phyloP scores from a whole-genome alignment of 2,888 invertebrate species.

The Oxytorus armatus region DNA sequence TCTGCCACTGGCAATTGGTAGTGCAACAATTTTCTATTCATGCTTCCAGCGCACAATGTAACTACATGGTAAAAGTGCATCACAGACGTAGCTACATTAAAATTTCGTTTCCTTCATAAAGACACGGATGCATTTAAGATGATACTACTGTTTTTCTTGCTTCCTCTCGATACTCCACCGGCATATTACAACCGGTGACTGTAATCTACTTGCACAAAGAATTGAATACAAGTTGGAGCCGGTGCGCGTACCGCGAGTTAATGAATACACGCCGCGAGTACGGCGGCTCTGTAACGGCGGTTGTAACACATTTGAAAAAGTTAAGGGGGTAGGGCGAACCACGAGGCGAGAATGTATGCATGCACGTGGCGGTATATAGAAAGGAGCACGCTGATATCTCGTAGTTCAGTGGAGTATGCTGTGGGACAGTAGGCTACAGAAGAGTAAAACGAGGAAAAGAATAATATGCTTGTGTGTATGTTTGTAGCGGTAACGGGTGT shows the following conservation, averaged over 20 bases:
- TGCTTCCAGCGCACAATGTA: no score
- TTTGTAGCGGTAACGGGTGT: slow-evolving; percentile 22
- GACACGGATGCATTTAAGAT: no score
- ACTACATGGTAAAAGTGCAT: no score
- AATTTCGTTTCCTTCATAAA: no score
- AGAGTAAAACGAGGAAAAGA: slow-evolving; percentile 23
- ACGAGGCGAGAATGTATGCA: slow-evolving; percentile 1
- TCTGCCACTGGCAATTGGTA: no score
- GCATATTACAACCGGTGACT: slow-evolving; percentile 12
- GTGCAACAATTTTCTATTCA: no score
- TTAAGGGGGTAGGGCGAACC: slow-evolving; percentile 19
- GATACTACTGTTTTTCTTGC: background rate
- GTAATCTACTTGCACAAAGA: slow-evolving; percentile 22
- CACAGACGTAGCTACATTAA: no score
- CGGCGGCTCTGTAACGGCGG: background rate
- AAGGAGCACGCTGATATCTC: slow-evolving; percentile 56
- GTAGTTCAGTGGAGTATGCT: slow-evolving; percentile 62
- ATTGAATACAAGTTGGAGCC: slow-evolving; percentile 14
- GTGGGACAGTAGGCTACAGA: slow-evolving; percentile 56
- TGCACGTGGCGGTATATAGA: no score
- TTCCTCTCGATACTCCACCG: background rate
- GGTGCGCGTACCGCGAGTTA: background rate
- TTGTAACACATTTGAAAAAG: slow-evolving; percentile 56
- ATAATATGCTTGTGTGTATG: background rate
- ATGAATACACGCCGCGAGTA: background rate